Conservation (phyloP, 2,888 invertebrate genomes). For the Chydorus sphaericus region DNA sequence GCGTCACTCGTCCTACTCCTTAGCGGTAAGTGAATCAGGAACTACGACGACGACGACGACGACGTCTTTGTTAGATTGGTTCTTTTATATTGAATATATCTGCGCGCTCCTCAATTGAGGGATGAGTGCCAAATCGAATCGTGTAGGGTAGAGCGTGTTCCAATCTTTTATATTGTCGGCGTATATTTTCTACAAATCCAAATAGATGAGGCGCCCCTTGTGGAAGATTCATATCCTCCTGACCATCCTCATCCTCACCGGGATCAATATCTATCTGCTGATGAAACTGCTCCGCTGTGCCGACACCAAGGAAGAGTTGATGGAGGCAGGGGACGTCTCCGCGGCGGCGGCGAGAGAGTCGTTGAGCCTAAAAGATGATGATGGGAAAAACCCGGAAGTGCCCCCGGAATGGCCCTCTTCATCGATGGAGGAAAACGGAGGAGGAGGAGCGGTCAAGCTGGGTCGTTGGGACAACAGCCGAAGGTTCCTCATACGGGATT, state of each 20-base stretch:
- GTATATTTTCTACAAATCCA: background rate
- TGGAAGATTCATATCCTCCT: slow-evolving; percentile 54
- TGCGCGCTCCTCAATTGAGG: too few species aligned
- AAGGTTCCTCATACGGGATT: slow-evolving; percentile 58
- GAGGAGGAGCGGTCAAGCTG: too few species aligned
- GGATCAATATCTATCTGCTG: slow-evolving; percentile 46
- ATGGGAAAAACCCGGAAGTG: too few species aligned
- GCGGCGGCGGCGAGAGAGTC: background rate
- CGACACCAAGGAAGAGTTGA: background rate
- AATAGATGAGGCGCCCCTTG: slow-evolving; percentile 34
- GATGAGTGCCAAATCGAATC: background rate
- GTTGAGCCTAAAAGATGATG: too few species aligned
- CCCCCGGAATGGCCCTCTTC: too few species aligned
- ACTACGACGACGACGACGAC: too few species aligned
- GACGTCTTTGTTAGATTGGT: background rate
- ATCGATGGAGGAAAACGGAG: too few species aligned
- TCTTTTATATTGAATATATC: background rate
- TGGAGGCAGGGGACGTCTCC: background rate
- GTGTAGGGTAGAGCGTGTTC: too few species aligned
- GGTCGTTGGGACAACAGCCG: slow-evolving; percentile 42
- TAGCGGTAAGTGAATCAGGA: too few species aligned
- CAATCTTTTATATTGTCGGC: too few species aligned
- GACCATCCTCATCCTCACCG: slow-evolving; percentile 45
- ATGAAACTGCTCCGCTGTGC: slow-evolving; percentile 37
- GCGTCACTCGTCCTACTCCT: too few species aligned